Conservation (phyloP, 2,797 vertebrate species). For the Anniella stebbinsi region DNA sequence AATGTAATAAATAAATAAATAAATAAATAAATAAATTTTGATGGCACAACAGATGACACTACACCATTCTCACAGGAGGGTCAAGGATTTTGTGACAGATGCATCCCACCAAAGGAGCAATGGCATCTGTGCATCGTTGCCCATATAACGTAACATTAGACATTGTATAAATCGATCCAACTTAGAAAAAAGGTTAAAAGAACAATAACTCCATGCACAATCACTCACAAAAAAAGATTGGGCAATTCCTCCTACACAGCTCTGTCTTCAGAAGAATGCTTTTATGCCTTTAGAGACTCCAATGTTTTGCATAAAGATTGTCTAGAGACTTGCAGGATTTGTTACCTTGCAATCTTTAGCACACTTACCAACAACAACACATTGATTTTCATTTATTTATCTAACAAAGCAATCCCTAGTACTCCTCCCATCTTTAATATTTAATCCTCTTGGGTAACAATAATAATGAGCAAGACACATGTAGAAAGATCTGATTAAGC, state of each 20-base stretch:
- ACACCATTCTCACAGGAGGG: background rate
- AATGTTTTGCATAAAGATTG: constrained; percentile 54
- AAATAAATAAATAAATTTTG: too few relatives aligned
- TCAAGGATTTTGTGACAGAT: background rate
- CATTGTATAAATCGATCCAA: constrained; percentile 61
- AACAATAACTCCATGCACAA: constrained; percentile 50
- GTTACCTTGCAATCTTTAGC: constrained; percentile 52
- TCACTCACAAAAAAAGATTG: background rate
- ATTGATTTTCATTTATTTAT: constrained; percentile 72
- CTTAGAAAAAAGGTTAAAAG: constrained; percentile 69
- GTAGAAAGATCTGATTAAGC: constrained; percentile 72
- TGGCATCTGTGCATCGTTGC: constrained; percentile 64
- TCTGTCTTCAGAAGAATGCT: background rate
- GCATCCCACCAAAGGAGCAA: constrained; percentile 7
- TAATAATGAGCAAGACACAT: constrained; percentile 68
- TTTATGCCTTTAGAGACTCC: constrained; percentile 48
- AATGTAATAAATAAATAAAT: too few relatives aligned
- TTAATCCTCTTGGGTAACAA: constrained; percentile 69
- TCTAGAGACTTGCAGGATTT: constrained; percentile 48
- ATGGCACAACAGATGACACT: background rate
- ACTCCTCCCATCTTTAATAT: constrained; percentile 47
- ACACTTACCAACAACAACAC: constrained; percentile 28
- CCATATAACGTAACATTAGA: constrained; percentile 61
- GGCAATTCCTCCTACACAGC: constrained; percentile 50
- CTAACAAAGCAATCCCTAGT: constrained; percentile 58